Evolutionary conservation across 2,888 invertebrate species (phyloP).

Genomic region (Acronicta psi): DNA sequence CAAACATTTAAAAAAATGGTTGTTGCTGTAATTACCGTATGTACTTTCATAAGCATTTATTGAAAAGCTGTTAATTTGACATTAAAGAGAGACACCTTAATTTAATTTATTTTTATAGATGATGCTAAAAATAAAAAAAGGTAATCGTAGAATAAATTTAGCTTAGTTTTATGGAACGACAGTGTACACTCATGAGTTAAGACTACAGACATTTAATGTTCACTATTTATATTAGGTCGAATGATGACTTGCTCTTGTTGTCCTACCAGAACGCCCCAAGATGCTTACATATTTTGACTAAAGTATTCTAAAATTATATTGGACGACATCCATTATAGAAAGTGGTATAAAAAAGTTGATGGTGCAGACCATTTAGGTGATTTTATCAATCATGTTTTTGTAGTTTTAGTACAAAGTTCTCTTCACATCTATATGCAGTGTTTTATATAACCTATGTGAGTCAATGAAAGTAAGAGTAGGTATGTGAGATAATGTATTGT

Average conservation of each 20-base stretch:
- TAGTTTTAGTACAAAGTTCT: slow-evolving; percentile 15
- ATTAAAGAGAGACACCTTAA: no score
- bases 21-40: no score
- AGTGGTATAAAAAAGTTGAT: slow-evolving; percentile 56
- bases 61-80: no score
- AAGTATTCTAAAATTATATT: slow-evolving; percentile 72
- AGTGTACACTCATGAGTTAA: slow-evolving; percentile 49
- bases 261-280: slow-evolving; percentile 52
- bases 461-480: no score
- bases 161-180: slow-evolving; percentile 2
- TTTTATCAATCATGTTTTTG: slow-evolving; percentile 48
- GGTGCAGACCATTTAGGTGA: slow-evolving; percentile 49
- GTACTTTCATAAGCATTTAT: no score
- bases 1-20: no score
- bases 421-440: background rate
- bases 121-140: no score
- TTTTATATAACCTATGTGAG: background rate
- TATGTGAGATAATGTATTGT: no score
- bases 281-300: slow-evolving; percentile 58
- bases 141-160: no score
- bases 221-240: slow-evolving; percentile 75
- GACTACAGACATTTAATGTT: slow-evolving; percentile 38
- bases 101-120: no score
- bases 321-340: slow-evolving; percentile 74
- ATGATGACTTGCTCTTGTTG: slow-evolving; percentile 79